Base-by-base conservation (phyloP, 2,888 invertebrate genomes). In the Hylaea fasciaria region DNA sequence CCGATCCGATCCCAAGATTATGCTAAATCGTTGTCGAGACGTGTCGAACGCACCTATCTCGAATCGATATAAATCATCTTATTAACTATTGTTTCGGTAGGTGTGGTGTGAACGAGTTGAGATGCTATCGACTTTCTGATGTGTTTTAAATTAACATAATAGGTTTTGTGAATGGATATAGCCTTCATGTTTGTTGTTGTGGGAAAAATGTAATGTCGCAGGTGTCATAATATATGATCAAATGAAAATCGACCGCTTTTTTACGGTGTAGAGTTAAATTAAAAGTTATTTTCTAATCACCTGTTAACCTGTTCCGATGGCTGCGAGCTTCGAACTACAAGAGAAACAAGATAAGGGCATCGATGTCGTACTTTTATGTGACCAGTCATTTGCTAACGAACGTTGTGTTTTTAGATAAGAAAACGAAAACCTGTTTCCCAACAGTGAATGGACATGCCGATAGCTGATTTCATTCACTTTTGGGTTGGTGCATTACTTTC, bases 121-220 rank as follows among this genome's bases (percentile, higher is more conserved):
- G 90, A 92, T 92, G 78, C 78, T 91, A 91, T 91, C 91, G 72
- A 58, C 55, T 65, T 78, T 78, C 84, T 86, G 90, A 91, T 92
- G 91, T 92, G 92, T 91, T 92, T 92, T 91, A 91, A 91, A 92
- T 91, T 92, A 92, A 91, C 92, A 92, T 92, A 92, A 92, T 92
- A 92, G 91, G 90, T 90, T 91, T 91, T 89, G 88, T 91, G 91
- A 91, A 92, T 91, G 92, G 87, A 81, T 88, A 89, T 86, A 82
- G 83, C 80, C 73, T 86, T 86, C 85, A 79, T 82, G 83, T 91
- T 90, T 89, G 89, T 87, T 89, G 89, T 87, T 89, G 89, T 88
- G 84, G 79, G 81, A 82, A 80, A 78, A 71, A 70, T 48, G 22
- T 43, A 37, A 45, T 40, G 41, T 53, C 52, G 49, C 65, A 65